Evolutionary conservation across 2,888 invertebrate genomes (phyloP).

Genomic region (Diplazon laetatorius): DNA sequence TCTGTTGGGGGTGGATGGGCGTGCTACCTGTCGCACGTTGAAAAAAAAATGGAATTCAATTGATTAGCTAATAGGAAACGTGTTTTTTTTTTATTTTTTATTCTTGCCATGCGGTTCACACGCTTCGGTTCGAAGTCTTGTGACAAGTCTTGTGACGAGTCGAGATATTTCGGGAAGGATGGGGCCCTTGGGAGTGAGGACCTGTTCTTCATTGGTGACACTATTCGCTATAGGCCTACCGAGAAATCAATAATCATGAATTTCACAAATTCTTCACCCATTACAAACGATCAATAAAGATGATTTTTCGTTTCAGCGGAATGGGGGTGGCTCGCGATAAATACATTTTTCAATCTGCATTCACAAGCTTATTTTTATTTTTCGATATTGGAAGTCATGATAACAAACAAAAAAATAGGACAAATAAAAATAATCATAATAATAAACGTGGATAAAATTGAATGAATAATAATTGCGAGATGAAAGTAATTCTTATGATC

Average conservation of each 20-base stretch:
- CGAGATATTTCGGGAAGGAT: slow-evolving; percentile 55
- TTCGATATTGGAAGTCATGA: too few species aligned
- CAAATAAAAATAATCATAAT: too few species aligned
- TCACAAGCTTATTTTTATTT: too few species aligned
- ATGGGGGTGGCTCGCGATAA: too few species aligned
- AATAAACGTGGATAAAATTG: too few species aligned
- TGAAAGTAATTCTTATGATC: too few species aligned
- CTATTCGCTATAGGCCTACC: not conserved
- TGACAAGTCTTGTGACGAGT: not conserved
- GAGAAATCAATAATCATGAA: not conserved
- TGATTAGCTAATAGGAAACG: slow-evolving; percentile 23
- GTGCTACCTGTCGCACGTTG: slow-evolving; percentile 56
- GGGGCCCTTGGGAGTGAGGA: slow-evolving; percentile 23
- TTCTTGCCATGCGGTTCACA: slow-evolving; percentile 37
- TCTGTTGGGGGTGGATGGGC: slow-evolving; percentile 10
- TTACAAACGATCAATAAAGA: not conserved
- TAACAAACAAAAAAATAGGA: too few species aligned
- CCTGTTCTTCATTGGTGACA: slow-evolving; percentile 22
- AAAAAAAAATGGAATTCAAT: slow-evolving; percentile 45
- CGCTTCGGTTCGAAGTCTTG: slow-evolving; percentile 20
- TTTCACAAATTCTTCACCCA: not conserved
- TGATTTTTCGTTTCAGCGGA: not conserved
- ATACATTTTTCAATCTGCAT: too few species aligned
- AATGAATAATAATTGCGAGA: too few species aligned
- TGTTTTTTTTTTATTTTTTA: slow-evolving; percentile 20